These are phyloP conservation scores for Ploceus nigricollis DNA, from an alignment of 2,113 vertebrate species.

Conservation along the genomic window DNA sequence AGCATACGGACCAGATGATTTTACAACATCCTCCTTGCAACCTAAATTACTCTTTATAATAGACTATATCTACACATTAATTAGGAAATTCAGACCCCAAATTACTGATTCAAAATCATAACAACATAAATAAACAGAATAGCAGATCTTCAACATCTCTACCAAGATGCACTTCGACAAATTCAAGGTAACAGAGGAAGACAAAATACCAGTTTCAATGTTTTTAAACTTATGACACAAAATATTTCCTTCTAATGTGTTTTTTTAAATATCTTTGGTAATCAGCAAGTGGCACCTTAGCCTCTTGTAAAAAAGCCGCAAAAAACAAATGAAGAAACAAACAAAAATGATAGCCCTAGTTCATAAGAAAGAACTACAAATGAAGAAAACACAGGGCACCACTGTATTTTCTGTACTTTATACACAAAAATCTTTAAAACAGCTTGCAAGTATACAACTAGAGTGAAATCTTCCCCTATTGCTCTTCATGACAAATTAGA, in stretches of 20 bases:
- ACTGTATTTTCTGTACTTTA: background rate
- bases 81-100: background rate
- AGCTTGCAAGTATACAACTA: background rate
- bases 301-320: background rate
- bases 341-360: accelerated
- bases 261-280: background rate
- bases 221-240: background rate
- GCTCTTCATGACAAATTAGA: background rate
- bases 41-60: background rate
- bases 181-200: background rate
- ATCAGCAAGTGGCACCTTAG: background rate
- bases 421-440: background rate
- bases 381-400: background rate
- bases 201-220: background rate
- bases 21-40: background rate
- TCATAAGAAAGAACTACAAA: background rate
- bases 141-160: background rate
- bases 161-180: background rate
- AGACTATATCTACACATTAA: background rate
- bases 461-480: background rate
- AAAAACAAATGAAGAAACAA: background rate
- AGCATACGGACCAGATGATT: background rate
- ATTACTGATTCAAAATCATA: background rate
- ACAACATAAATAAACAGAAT: background rate
- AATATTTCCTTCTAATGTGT: background rate